These are phyloP conservation scores for Globicephala melas DNA, from an alignment of 2,113 vertebrate species.

Conservation along the genomic window DNA sequence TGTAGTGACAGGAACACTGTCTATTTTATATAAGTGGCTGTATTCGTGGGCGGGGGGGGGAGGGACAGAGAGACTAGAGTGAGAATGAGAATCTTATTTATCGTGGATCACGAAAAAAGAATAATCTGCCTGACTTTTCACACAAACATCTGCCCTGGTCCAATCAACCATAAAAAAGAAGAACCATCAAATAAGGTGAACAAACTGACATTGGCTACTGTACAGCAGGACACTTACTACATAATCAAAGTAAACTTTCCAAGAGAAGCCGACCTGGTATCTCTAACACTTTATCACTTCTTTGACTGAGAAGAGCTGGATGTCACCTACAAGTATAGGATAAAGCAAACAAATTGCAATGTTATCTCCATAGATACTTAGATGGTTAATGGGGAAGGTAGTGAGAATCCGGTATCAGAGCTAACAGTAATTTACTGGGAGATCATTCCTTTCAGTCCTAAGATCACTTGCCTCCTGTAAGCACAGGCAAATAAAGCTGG, in stretches of 20 bases:
- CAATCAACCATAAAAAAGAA: slow-evolving; percentile 77
- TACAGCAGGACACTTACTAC: slow-evolving; percentile 77
- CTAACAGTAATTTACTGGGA: slow-evolving; percentile 83
- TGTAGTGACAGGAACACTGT: background rate
- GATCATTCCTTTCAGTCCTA: slow-evolving; percentile 82
- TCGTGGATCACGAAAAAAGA: background rate
- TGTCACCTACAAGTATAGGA: slow-evolving; percentile 71
- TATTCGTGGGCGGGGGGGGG: fast-evolving
- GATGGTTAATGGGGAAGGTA: slow-evolving; percentile 67
- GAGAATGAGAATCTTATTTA: background rate
- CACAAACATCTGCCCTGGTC: background rate
- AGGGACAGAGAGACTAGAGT: background rate
- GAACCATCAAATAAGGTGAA: slow-evolving; percentile 79
- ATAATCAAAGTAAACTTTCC: slow-evolving; percentile 82
- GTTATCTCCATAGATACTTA: slow-evolving; percentile 79
- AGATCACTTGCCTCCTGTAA: slow-evolving; percentile 79
- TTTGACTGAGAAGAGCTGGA: slow-evolving; percentile 68
- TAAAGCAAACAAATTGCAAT: slow-evolving; percentile 82
- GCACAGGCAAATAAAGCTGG: slow-evolving; percentile 83
- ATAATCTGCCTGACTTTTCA: background rate
- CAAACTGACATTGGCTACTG: slow-evolving; percentile 78
- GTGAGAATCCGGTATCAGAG: slow-evolving; percentile 82
- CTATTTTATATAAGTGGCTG: background rate
- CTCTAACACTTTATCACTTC: slow-evolving; percentile 75
- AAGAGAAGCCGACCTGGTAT: slow-evolving; percentile 74